Evolutionary conservation across 2,888 invertebrate genomes (phyloP), one percentile per base, ranked within the genome.

Genomic region (Chydorus sphaericus): DNA sequence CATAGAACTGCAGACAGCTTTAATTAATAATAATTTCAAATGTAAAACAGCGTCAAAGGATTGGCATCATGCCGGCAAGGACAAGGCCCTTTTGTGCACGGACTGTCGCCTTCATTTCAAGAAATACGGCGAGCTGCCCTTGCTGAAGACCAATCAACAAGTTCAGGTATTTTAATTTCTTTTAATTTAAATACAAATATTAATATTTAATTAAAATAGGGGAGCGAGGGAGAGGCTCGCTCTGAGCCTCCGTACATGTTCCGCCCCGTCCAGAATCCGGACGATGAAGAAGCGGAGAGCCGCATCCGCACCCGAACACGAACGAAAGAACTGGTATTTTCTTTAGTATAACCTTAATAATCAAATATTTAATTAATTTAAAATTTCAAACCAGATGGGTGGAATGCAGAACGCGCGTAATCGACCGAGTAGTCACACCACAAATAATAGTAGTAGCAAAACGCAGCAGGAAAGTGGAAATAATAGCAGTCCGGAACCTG

Each of bases 81-180:
- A 85, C 62, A 76, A 81, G 55, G 70, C 75, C 57, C 70, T 85
- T 31, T 71, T 85, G 54, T 87, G 87, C 70, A 79, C 78, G 64
- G 83, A 85, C 66, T 87, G 86, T 69, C 77, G 85, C 54, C 70
- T 80, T 37, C 81, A 82, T 69, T 79, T 79, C 67, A 84, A 85
- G 70, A 84, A 84, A 66, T 82, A 83, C 63, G 85, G 84, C 60
- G 83, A 85, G 67, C 71, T 85, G 61, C 80, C 79, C 30, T 55
- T 59, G 16, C 58, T 61, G 38, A 61, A 57, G 23, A 59, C 61
- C 28, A 31, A 31, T 26, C 44, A 44, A 23, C 44, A 44, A 44
- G 44, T 28, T 11, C 44, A 44, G 44, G 44, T 44, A 44, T 2
- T n/a, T n/a, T n/a, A n/a, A n/a, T n/a, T n/a, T n/a, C n/a, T n/a